These are phyloP conservation scores for Nesidiocoris tenuis DNA, from an alignment of 2,888 invertebrate genomes.

Conservation along the genomic window DNA sequence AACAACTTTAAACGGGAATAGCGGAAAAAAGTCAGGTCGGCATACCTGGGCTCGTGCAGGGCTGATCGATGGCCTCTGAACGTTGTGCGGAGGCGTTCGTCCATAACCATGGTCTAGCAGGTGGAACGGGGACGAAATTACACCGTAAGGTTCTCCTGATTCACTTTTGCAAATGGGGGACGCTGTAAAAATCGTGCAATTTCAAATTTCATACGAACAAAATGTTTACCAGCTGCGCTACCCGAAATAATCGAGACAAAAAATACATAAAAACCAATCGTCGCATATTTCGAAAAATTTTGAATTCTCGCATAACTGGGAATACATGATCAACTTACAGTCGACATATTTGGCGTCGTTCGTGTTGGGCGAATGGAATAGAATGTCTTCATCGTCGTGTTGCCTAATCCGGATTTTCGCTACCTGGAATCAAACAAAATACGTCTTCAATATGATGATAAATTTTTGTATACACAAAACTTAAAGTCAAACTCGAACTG, in stretches of 20 bases:
- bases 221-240: too few relatives aligned
- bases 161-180: slow-evolving; percentile 45
- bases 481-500: too few relatives aligned
- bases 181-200: too few relatives aligned
- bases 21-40: neutral
- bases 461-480: too few relatives aligned
- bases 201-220: too few relatives aligned
- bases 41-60: slow-evolving; percentile 51
- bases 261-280: too few relatives aligned
- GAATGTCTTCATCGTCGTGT: slow-evolving; percentile 49
- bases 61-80: slow-evolving; percentile 45
- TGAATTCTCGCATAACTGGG: neutral
- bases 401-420: slow-evolving; percentile 50
- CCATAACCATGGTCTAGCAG: slow-evolving; percentile 85
- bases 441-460: too few relatives aligned
- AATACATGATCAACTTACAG: slow-evolving; percentile 19
- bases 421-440: slow-evolving; percentile 47
- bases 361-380: slow-evolving; percentile 49
- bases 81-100: slow-evolving; percentile 70
- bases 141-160: slow-evolving; percentile 38
- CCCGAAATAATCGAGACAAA: too few relatives aligned
- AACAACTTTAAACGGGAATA: too few relatives aligned
- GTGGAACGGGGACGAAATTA: slow-evolving; percentile 65
- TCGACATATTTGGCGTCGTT: slow-evolving; percentile 47
- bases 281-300: too few relatives aligned